phyloP scores from a whole-genome alignment of 2,888 invertebrate genomes.

The Seladonia tumulorum region DNA sequence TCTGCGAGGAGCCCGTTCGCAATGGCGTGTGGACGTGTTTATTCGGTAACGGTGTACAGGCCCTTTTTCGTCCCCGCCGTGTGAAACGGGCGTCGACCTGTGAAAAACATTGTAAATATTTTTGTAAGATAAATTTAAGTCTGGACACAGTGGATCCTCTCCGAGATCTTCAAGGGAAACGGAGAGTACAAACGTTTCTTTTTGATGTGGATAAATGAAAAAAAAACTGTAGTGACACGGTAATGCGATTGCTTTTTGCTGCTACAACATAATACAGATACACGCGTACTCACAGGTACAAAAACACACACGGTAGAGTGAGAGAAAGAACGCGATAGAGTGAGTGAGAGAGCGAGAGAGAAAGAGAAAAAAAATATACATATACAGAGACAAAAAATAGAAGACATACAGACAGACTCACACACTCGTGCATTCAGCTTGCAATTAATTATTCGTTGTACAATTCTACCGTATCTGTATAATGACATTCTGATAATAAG shows the following conservation, averaged over 20 bases:
- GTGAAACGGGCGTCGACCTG: slow-evolving; percentile 28
- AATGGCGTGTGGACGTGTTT: slow-evolving; percentile 28
- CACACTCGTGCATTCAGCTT: slow-evolving; percentile 36
- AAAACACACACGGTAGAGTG: background rate
- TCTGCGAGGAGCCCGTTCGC: slow-evolving; percentile 14
- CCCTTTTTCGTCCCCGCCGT: slow-evolving; percentile 45
- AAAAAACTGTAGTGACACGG: slow-evolving; percentile 21
- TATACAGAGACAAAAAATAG: slow-evolving; percentile 3
- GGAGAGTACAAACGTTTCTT: background rate
- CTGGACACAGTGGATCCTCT: slow-evolving; percentile 15
- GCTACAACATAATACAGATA: slow-evolving; percentile 51
- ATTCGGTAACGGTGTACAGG: slow-evolving; percentile 62
- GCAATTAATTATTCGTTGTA: slow-evolving; percentile 67
- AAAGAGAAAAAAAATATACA: background rate
- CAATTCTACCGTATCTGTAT: slow-evolving; percentile 69
- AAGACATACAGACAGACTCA: slow-evolving; percentile 22
- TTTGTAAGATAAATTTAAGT: slow-evolving; percentile 75
- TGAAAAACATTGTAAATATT: slow-evolving; percentile 73
- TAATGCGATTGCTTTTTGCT: slow-evolving; percentile 64
- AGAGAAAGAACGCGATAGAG: too few relatives aligned
- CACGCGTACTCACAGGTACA: background rate
- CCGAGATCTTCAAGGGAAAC: background rate
- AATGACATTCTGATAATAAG: slow-evolving; percentile 63
- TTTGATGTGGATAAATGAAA: slow-evolving; percentile 1
- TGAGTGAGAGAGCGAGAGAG: background rate